Conservation (phyloP, 2,888 invertebrate species). For the Thera britannica region DNA sequence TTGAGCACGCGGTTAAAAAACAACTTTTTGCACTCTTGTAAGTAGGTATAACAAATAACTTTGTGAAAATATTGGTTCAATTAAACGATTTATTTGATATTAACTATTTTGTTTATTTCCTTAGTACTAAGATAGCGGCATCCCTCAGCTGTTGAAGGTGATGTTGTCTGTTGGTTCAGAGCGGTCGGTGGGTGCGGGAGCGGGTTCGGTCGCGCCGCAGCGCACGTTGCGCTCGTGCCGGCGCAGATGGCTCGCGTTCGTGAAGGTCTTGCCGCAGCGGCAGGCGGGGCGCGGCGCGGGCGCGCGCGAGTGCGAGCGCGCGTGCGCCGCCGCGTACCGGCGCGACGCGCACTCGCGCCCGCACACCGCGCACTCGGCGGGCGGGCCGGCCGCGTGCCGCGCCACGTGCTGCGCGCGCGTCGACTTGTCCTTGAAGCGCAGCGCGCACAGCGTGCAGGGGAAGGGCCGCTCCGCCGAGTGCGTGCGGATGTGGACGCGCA, state of each 20-base stretch:
- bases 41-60: no score
- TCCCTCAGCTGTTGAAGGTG: no score
- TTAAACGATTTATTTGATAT: no score
- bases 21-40: no score
- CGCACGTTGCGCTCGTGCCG: conserved; percentile 7
- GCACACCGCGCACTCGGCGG: conserved; percentile 8
- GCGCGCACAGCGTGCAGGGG: background rate
- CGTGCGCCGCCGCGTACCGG: background rate
- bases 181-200: no score
- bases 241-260: background rate
- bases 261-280: conserved; percentile 5
- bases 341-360: conserved; percentile 2
- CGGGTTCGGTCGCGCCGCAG: background rate
- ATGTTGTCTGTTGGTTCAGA: no score
- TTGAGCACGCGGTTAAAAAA: no score
- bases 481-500: conserved; percentile 2
- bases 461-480: conserved; percentile 10
- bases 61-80: no score
- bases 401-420: background rate
- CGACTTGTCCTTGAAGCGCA: conserved; percentile 11
- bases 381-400: conserved; percentile 7
- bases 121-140: no score
- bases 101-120: no score
- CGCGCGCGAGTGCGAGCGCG: background rate
- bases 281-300: background rate